Percentiles rank a stretch among this genome's conserved stretches.
Evolutionary conservation across 2,113 vertebrate species (phyloP).

Genomic region (Lepisosteus osseus): DNA sequence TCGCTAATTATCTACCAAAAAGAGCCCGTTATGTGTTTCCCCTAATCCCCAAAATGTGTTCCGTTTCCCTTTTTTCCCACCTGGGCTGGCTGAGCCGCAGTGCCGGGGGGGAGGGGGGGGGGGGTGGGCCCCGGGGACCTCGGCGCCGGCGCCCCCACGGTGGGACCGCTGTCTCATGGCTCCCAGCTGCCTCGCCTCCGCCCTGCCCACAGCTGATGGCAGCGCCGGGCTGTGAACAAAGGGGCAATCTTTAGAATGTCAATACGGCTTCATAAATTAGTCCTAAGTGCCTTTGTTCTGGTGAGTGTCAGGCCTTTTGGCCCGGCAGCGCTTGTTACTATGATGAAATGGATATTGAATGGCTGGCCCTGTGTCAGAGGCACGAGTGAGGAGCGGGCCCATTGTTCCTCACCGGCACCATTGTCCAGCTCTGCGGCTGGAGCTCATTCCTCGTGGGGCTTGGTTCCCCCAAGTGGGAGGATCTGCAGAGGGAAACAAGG

Average conservation of each 20-base stretch:
- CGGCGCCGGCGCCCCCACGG: slow-evolving; percentile 45
- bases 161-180: slow-evolving; percentile 56
- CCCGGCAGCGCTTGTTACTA: slow-evolving; percentile 67
- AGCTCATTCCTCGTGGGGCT: slow-evolving; percentile 29
- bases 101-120: slow-evolving; percentile 23
- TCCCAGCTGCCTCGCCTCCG: slow-evolving; percentile 68
- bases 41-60: slow-evolving; percentile 75
- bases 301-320: slow-evolving; percentile 68
- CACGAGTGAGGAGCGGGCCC: slow-evolving; percentile 59
- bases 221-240: slow-evolving; percentile 55
- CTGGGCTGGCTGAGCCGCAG: slow-evolving; percentile 52
- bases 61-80: slow-evolving; percentile 67
- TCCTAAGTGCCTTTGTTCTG: slow-evolving; percentile 74
- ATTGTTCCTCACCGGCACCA: slow-evolving; percentile 62
- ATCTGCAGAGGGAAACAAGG: slow-evolving; percentile 37
- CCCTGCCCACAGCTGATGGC: slow-evolving; percentile 71
- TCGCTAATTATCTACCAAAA: slow-evolving; percentile 69
- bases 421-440: slow-evolving; percentile 60
- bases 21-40: slow-evolving; percentile 32
- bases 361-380: slow-evolving; percentile 59
- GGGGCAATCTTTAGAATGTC: slow-evolving; percentile 67
- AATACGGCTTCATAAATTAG: slow-evolving; percentile 74
- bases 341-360: slow-evolving; percentile 73
- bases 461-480: background rate
- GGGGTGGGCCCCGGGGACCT: slow-evolving; percentile 58